Evolutionary conservation across 2,113 vertebrate species (phyloP).

Genomic region (Engystomops pustulosus): DNA sequence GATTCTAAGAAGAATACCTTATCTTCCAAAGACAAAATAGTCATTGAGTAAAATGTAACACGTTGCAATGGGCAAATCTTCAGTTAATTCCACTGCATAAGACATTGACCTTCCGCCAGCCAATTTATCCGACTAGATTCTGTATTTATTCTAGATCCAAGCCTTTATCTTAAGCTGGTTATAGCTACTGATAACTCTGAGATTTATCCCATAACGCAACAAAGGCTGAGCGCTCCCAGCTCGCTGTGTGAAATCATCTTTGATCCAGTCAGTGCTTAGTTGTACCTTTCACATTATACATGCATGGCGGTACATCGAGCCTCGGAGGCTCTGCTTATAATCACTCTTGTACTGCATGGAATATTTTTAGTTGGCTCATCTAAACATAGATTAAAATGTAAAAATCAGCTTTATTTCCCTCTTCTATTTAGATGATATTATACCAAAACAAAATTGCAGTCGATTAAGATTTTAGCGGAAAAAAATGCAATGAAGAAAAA

Average conservation of each 20-base stretch:
- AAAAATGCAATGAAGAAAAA: too few species aligned
- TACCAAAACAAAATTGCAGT: too few species aligned
- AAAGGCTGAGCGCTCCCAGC: not conserved
- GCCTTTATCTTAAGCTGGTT: slow-evolving; percentile 50
- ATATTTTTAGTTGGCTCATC: too few species aligned
- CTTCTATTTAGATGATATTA: not conserved
- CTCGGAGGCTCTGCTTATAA: not conserved
- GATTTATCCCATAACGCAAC: slow-evolving; percentile 59
- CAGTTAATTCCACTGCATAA: not conserved
- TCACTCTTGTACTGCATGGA: too few species aligned
- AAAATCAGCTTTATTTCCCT: not conserved
- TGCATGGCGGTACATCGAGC: not conserved
- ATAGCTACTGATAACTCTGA: slow-evolving; percentile 61
- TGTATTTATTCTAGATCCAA: slow-evolving; percentile 62
- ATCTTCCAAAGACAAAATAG: not conserved
- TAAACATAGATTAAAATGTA: too few species aligned
- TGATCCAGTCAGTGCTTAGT: not conserved
- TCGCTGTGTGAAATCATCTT: not conserved
- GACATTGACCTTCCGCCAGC: not conserved
- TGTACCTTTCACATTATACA: not conserved
- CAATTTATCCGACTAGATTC: slow-evolving; percentile 16
- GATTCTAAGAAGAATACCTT: not conserved
- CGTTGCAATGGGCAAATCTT: not conserved
- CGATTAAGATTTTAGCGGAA: too few species aligned
- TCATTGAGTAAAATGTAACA: not conserved